Evolutionary conservation across 2,888 invertebrate genomes (phyloP), one percentile per base, ranked within the genome.

Genomic region (Antheraea assamensis): DNA sequence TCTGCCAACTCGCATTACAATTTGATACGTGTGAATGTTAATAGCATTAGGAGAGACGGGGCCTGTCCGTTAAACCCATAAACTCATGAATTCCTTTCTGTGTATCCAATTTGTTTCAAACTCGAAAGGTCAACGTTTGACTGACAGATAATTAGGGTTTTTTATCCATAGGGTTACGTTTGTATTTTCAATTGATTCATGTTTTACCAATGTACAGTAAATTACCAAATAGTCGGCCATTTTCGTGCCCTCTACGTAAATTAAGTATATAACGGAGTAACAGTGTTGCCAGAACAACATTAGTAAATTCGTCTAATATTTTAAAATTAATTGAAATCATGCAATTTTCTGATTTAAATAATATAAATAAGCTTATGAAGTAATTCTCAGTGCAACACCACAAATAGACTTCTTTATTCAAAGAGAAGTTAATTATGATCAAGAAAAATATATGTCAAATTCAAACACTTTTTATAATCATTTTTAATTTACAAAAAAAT

Each of bases 71-170:
- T 58, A 35, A 70, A 24, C 42, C 55, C 31, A 70, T 70, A 70
- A 35, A 68, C 68, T 68, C 73, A 70, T 27, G 47, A 70, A 73
- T 73, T 61, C 70, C 70, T 73, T 73, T 31, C 73, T 71, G 71
- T 71, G 66, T 72, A 71, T 71, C 74, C 74, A 74, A 74, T 74
- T 74, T 74, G 68, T 74, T 74, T 73, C 74, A 66, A 64, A 73
- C 70, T 71, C 35, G 68, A 74, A 71, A 74, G 74, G 74, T 74
- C 74, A 74, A 71, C 58, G 66, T 70, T 73, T 74, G 74, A 74
- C 71, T 71, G 74, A 71, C 74, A 71, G 71, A 71, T 74, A 74
- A 74, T 74, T 74, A 72, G 66, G 71, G 55, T 71, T 71, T 74
- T 71, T 74, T 35, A 68, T 68, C 10, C 35, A 35, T 35, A 35